Base-by-base conservation (phyloP, 2,888 invertebrate genomes). In the Drosophila rellima region DNA sequence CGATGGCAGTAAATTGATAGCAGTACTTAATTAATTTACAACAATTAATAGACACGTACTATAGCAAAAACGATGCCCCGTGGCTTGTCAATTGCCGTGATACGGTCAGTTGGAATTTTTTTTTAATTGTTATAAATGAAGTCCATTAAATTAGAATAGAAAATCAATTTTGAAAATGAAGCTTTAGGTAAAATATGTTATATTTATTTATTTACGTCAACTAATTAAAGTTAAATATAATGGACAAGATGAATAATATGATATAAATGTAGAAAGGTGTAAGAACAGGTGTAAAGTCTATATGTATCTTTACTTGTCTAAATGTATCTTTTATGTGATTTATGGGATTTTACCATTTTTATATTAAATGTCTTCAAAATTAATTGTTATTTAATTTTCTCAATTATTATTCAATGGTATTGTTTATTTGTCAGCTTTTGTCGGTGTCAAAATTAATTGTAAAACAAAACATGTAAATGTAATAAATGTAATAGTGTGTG, bases 1-100 rank as follows among this genome's bases (percentile, higher is more conserved):
- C 63, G 80, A 77, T 82, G 75, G 33, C 50, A 54, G 67, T 70
- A 70, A 87, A 75, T 87, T 82, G 88, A 82, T 81, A 71, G 68
- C 63, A 48, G 47, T 52, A 62, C 85, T 82, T 82, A 82, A 81
- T 82, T 84, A 75, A 82, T 65, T 69, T 69, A 65, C 64, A 52
- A 39, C 63, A 37, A 50, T 60, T 60, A 63, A 75, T 60, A 31
- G 63, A 61, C 45, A 60, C 45, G 51, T 44, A 23, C 50, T n/a
- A 23, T 8, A 50, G 60, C 42, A 29, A 47, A 48, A 47, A 23
- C 15, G 48, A 23, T 47, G 39, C 59, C 63, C 55, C 57, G 45
- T 37, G 31, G 78, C 67, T 52, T 57, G 45, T 52, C 67, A 72
- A 72, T 63, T 62, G 35, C 47, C 47, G 42, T 48, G 78, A 63